A percentile compares a stretch with the other conserved stretches of the same genome.
Conservation (phyloP, 2,888 invertebrate species). For the Agrochola macilenta region DNA sequence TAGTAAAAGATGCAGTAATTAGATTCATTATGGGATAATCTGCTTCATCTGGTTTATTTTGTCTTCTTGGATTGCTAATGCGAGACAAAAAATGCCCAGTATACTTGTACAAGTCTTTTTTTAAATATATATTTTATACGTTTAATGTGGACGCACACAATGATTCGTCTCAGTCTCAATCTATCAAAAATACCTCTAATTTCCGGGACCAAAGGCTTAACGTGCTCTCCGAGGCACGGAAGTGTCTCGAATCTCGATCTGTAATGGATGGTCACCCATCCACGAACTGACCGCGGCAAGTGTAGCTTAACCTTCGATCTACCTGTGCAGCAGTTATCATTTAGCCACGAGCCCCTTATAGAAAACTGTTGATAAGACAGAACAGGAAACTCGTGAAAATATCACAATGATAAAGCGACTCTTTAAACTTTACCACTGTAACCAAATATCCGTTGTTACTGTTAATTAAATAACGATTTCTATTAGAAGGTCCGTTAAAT, state of each 20-base stretch:
- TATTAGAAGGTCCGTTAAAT: constrained; percentile 19
- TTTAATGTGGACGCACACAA: too few relatives aligned
- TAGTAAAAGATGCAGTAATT: constrained; percentile 21
- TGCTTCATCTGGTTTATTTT: constrained; percentile 15
- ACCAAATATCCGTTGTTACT: constrained; percentile 8
- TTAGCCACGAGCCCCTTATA: not conserved
- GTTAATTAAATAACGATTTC: constrained; percentile 44
- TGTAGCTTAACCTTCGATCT: not conserved
- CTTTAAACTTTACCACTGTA: constrained; percentile 12
- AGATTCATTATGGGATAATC: constrained; percentile 15
- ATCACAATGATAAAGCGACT: constrained; percentile 8
- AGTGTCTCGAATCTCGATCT: not conserved
- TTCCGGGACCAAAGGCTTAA: not conserved
- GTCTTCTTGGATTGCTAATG: not conserved
- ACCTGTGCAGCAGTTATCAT: not conserved
- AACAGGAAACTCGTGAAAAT: constrained; percentile 10
- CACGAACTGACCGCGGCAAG: not conserved
- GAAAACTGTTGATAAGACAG: not conserved
- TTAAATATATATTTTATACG: too few relatives aligned
- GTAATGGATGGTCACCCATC: not conserved
- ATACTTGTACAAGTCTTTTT: too few relatives aligned
- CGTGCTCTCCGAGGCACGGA: not conserved
- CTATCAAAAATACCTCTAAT: too few relatives aligned
- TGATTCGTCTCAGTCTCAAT: too few relatives aligned
- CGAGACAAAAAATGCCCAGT: not conserved